Base-by-base conservation (phyloP, 2,797 vertebrate species). In the Gallinago solitaria region DNA sequence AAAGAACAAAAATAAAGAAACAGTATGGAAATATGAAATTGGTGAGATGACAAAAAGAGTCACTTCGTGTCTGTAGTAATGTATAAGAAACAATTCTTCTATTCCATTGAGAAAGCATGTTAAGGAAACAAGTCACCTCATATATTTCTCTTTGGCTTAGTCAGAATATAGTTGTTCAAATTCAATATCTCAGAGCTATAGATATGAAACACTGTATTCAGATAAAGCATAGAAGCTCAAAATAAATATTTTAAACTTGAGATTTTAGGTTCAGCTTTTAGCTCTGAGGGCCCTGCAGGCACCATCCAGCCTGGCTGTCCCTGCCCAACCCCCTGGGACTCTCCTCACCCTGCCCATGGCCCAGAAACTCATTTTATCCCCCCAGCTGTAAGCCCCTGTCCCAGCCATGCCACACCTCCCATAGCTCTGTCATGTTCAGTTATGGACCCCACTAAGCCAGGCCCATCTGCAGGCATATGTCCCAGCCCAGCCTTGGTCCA, bases 361-460 rank as follows among this genome's bases (percentile, higher is more conserved):
- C 13, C 25, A 47, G 39, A 15, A 61, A 43, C 8, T n/a, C 6
- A 30, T 13, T 27, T 83, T 20, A 50, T 4, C 9, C 24, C n/a
- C 5, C 4, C 1, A 25, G 13, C 8, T 1, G 0, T 33, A 28
- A 37, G 24, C 9, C 24, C 19, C 39, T 9, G 12, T 28, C 37
- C 4, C 28, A 35, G 21, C 4, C 2, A 13, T 9, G 11, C 9
- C 6, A 2, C 12, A 79, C 25, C 11, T 43, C 12, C 16, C 11
- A 7, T 27, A n/a, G 32, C 7, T 9, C 27, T 53, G 9, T 4
- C 19, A 32, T 63, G 32, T 2, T 4, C 1, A 8, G 14, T 27
- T 7, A 16, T 11, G 7, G 33, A 9, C 6, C 8, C 6, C 2
- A 4, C 7, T 0, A 4, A 54, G 2, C 16, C 5, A 3, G 43